Evolutionary conservation across 1,140 invertebrate species (phyloP).

Genomic region (Tetragnatha versicolor): DNA sequence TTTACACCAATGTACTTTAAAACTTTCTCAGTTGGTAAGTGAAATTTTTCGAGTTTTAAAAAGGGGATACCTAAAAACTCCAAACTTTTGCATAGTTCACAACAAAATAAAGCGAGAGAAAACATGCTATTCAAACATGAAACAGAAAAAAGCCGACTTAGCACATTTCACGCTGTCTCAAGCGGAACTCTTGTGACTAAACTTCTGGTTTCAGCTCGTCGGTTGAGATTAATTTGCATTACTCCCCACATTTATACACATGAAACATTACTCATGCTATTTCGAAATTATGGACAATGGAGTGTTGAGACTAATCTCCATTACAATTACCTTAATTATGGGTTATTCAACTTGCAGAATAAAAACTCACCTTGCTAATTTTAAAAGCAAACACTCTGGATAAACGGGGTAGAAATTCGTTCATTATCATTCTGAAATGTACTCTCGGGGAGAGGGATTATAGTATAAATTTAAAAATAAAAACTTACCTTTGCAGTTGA

Average conservation of each 20-base stretch:
- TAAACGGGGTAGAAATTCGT: constrained; percentile 36
- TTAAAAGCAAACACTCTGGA: constrained; percentile 35
- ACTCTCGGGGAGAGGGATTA: too few relatives aligned
- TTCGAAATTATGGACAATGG: constrained; percentile 3
- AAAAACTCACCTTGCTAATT: constrained; percentile 24
- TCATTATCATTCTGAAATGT: constrained; percentile 35
- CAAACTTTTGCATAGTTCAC: too few relatives aligned
- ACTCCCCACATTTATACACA: constrained; percentile 3
- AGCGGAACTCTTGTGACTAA: not conserved
- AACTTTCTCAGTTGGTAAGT: too few relatives aligned
- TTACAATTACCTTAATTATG: constrained; percentile 37
- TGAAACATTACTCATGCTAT: not conserved
- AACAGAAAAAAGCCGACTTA: not conserved
- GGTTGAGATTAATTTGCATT: constrained; percentile 26
- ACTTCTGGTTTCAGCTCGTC: constrained; percentile 4
- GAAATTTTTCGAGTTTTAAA: too few relatives aligned
- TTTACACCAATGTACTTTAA: too few relatives aligned
- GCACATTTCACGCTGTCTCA: constrained; percentile 17
- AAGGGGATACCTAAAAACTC: too few relatives aligned
- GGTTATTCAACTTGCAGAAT: constrained; percentile 19
- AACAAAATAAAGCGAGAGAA: too few relatives aligned
- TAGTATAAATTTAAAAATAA: too few relatives aligned
- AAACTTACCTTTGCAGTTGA: constrained; percentile 45
- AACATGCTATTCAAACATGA: too few relatives aligned
- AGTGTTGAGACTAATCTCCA: constrained; percentile 12